Conservation (phyloP, 2,797 vertebrate genomes). For the Leptoclinus maculatus region DNA sequence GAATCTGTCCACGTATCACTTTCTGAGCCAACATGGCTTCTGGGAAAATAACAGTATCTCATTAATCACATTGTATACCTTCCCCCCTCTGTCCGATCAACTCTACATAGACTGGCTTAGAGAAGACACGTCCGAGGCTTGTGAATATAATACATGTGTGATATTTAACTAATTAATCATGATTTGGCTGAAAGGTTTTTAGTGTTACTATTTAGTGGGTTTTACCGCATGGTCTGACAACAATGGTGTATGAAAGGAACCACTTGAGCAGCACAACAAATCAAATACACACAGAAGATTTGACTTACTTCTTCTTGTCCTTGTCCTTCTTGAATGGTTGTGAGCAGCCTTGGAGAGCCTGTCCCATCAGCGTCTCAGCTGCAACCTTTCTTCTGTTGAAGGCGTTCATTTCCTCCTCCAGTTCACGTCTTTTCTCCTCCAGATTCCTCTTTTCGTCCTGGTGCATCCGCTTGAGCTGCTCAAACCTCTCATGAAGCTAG, state of each 20-base stretch:
- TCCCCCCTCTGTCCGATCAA: constrained; percentile 20
- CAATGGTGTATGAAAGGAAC: neutral
- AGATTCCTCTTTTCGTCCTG: constrained; percentile 96
- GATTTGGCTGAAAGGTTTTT: constrained; percentile 8
- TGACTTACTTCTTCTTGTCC: constrained; percentile 96
- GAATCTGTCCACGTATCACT: constrained; percentile 73
- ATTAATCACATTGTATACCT: constrained; percentile 60
- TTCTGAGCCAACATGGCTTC: constrained; percentile 71
- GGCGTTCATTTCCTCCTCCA: constrained; percentile 95
- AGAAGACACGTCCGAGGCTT: neutral
- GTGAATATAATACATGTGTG: constrained; percentile 26
- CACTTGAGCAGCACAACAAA: neutral
- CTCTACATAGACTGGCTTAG: constrained; percentile 5
- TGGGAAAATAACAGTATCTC: constrained; percentile 65
- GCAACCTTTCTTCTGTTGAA: constrained; percentile 94
- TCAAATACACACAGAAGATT: constrained; percentile 2
- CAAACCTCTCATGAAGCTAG: constrained; percentile 96
- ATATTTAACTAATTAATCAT: constrained; percentile 23
- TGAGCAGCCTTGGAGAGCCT: constrained; percentile 89
- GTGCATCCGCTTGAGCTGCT: constrained; percentile 94
- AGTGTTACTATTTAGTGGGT: neutral
- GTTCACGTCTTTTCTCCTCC: constrained; percentile 92
- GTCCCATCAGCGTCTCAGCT: constrained; percentile 93
- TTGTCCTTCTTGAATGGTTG: constrained; percentile 94
- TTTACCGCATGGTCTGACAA: neutral